Conservation (phyloP, 2,797 vertebrate species). For the Liparis tanakae region DNA sequence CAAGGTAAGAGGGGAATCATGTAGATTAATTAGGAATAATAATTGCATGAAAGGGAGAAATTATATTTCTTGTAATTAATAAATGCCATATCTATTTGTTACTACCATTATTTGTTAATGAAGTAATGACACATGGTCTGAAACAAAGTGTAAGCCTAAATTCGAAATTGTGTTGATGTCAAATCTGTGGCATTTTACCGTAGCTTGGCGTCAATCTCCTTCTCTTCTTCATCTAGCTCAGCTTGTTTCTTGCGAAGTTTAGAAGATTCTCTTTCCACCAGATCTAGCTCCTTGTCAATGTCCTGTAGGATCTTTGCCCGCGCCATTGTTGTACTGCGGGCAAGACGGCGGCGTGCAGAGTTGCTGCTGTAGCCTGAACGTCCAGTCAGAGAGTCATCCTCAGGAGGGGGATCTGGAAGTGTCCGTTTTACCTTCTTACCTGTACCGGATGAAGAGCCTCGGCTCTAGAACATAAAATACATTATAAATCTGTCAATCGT, state of each 20-base stretch:
- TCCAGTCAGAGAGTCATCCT: constrained; percentile 87
- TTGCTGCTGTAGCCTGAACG: constrained; percentile 88
- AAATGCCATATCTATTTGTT: neutral
- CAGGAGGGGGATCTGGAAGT: constrained; percentile 95
- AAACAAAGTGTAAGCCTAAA: constrained; percentile 7
- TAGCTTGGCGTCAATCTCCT: constrained; percentile 98
- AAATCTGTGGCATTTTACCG: constrained; percentile 67
- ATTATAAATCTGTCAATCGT: neutral
- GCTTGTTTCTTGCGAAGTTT: constrained; percentile 99
- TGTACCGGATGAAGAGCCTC: constrained; percentile 86
- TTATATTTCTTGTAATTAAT: constrained; percentile 28
- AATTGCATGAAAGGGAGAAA: constrained; percentile 46
- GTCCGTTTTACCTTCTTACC: constrained; percentile 99
- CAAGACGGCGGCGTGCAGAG: constrained; percentile 93
- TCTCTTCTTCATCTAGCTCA: constrained; percentile 98
- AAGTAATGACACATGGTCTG: constrained; percentile 8
- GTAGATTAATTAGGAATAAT: constrained; percentile 67
- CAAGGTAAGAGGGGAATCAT: constrained; percentile 73
- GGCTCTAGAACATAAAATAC: constrained; percentile 82
- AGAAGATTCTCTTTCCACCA: constrained; percentile 98
- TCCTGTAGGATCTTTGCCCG: constrained; percentile 99
- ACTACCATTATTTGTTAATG: constrained; percentile 7
- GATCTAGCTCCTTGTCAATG: constrained; percentile 97
- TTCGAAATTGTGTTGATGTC: constrained; percentile 5
- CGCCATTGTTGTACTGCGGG: constrained; percentile 96